A percentile compares a stretch with the other conserved stretches of the same genome.
Evolutionary conservation across 37 sponge, comb jelly and placozoan species (phyloP).

Genomic region (Ephydatia muelleri): DNA sequence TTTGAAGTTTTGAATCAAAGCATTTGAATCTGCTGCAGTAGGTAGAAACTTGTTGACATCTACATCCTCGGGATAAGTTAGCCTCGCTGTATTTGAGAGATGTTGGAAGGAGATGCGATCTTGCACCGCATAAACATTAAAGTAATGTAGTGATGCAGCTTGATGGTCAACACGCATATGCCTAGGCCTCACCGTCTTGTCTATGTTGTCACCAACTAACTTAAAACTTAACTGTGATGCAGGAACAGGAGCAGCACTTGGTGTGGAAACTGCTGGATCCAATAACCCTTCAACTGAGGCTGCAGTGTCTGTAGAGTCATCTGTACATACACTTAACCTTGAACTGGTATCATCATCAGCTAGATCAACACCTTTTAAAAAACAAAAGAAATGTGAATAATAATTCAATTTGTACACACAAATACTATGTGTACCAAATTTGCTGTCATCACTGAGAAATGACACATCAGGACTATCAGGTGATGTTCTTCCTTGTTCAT

Average conservation of each 20-base stretch:
- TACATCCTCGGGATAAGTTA: conserved; percentile 2
- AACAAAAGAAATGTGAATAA: not conserved
- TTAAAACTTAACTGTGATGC: conserved; percentile 1
- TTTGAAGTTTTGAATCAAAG: not conserved
- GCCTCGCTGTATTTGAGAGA: not conserved
- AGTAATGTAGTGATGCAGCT: conserved; percentile 10
- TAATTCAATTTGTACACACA: too few relatives aligned
- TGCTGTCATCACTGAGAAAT: too few relatives aligned
- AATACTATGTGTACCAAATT: too few relatives aligned
- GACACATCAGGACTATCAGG: not conserved
- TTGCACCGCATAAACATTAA: conserved; percentile 3
- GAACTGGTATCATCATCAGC: not conserved
- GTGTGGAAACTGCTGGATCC: not conserved
- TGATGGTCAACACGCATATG: conserved; percentile 14
- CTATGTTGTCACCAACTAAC: conserved; percentile 10
- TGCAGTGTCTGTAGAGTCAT: not conserved
- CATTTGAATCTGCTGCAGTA: not conserved
- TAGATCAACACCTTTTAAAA: not conserved
- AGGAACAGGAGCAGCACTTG: conserved; percentile 8
- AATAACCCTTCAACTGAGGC: not conserved
- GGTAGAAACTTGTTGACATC: conserved; percentile 3
- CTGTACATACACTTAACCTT: not conserved
- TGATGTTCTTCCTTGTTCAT: not conserved
- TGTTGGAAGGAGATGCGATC: not conserved
- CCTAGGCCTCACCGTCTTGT: conserved; percentile 14